A percentile compares a stretch with the other conserved stretches of the same genome.
phyloP scores from a whole-genome alignment of 37 sponge, comb jelly and placozoan genomes.

The Chondrilla cf. caribensis region DNA sequence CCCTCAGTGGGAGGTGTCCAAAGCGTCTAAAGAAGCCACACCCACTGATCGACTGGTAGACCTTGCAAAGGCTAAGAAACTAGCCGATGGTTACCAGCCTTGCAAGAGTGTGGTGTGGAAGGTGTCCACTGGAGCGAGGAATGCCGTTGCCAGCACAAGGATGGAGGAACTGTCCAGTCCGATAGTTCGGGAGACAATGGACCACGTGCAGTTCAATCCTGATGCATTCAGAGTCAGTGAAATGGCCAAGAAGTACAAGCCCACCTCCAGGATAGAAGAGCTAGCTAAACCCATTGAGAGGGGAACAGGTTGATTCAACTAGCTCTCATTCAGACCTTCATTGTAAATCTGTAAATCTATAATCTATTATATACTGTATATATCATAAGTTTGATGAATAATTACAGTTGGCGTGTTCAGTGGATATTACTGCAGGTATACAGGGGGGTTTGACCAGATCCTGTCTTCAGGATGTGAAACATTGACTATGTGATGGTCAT shows the following conservation, averaged over 20 bases:
- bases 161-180: conserved; percentile 86
- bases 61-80: conserved; percentile 69
- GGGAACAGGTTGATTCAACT: too few species aligned
- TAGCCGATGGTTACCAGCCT: conserved; percentile 81
- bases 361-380: too few species aligned
- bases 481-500: too few species aligned
- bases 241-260: conserved; percentile 81
- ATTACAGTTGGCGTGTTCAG: too few species aligned
- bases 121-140: conserved; percentile 56
- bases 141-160: conserved; percentile 73
- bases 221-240: conserved; percentile 88
- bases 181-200: conserved; percentile 89
- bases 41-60: conserved; percentile 69
- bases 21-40: conserved; percentile 44
- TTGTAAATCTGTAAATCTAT: too few species aligned
- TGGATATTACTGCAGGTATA: too few species aligned
- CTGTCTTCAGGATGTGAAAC: too few species aligned
- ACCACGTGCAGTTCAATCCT: conserved; percentile 94
- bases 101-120: conserved; percentile 66
- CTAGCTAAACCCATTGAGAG: conserved; percentile 83
- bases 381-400: too few species aligned
- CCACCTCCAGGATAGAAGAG: conserved; percentile 77
- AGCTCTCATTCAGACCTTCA: too few species aligned
- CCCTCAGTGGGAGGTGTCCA: conserved; percentile 70
- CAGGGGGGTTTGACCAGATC: too few species aligned